phyloP scores from a whole-genome alignment of 1,140 invertebrate species.

The Drosophila micromelanica region DNA sequence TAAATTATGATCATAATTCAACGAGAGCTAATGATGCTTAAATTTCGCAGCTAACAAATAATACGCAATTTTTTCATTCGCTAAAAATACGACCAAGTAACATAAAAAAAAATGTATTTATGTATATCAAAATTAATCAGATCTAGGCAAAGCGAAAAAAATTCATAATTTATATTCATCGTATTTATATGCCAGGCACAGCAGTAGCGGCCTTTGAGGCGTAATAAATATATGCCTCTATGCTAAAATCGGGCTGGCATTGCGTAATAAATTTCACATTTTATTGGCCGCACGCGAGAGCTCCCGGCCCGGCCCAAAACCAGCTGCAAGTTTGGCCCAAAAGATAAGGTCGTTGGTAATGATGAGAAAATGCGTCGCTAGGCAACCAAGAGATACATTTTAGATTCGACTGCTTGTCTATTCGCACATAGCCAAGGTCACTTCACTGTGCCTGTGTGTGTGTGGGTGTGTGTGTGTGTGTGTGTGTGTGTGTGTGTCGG shows the following conservation, averaged over 20 bases:
- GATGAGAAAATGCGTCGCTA: conserved; percentile 30
- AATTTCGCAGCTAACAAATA: conserved; percentile 25
- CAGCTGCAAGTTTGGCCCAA: conserved; percentile 8
- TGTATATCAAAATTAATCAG: conserved; percentile 48
- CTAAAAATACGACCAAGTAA: conserved; percentile 33
- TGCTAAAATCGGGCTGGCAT: conserved; percentile 21
- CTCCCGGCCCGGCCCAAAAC: background rate
- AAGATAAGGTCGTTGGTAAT: conserved; percentile 24
- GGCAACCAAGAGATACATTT: conserved; percentile 33
- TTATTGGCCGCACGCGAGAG: conserved; percentile 45
- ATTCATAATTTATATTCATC: conserved; percentile 43
- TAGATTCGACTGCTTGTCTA: background rate
- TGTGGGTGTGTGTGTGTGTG: background rate
- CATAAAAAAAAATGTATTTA: conserved; percentile 4
- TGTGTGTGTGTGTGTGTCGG: background rate
- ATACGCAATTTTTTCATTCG: conserved; percentile 14
- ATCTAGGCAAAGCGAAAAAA: conserved; percentile 28
- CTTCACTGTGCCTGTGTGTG: background rate
- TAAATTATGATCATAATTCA: conserved; percentile 50
- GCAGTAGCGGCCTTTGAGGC: conserved; percentile 9
- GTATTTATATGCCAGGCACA: conserved; percentile 28
- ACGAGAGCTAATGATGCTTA: conserved; percentile 48
- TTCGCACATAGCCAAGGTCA: conserved; percentile 34
- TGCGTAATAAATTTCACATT: conserved; percentile 51
- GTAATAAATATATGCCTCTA: conserved; percentile 32